These are phyloP conservation scores for Catalaphyllia jardinei DNA, from an alignment of 64 coral and sea anemone species.

Conservation along the genomic window DNA sequence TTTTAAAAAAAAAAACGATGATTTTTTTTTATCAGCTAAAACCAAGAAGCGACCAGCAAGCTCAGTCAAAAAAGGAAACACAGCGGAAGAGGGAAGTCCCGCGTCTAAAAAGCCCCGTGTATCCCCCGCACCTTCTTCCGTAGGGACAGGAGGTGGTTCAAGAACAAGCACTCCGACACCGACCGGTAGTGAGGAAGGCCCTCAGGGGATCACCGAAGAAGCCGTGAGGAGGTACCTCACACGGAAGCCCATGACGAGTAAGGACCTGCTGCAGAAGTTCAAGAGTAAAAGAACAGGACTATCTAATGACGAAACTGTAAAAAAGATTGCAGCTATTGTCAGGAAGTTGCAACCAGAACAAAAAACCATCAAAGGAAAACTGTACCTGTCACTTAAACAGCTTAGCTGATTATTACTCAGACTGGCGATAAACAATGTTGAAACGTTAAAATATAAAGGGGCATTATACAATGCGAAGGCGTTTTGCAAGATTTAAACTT, in stretches of 20 bases:
- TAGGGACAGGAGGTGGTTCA: conserved; percentile 60
- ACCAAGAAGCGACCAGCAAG: conserved; percentile 80
- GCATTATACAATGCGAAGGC: neutral
- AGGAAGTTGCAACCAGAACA: conserved; percentile 91
- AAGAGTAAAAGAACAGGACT: conserved; percentile 91
- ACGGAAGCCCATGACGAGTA: conserved; percentile 98
- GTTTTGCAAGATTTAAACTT: too few species aligned
- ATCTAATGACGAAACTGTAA: conserved; percentile 93
- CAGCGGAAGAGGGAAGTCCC: conserved; percentile 44
- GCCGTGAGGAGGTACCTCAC: conserved; percentile 93
- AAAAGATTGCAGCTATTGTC: conserved; percentile 88
- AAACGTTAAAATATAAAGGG: neutral
- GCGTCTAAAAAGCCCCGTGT: conserved; percentile 71
- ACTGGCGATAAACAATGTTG: neutral
- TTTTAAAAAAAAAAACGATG: too few species aligned
- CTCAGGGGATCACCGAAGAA: conserved; percentile 94
- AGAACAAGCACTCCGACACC: conserved; percentile 72
- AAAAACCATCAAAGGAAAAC: conserved; percentile 86
- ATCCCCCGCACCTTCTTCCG: conserved; percentile 56
- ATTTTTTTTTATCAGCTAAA: conserved; percentile 37
- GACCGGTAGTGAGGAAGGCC: conserved; percentile 60
- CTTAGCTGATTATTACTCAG: neutral
- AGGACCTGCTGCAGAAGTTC: conserved; percentile 95
- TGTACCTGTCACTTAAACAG: conserved; percentile 89
- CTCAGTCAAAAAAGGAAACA: conserved; percentile 45